Base-by-base conservation (phyloP, 2,113 vertebrate genomes). In the Glaucidium brasilianum region DNA sequence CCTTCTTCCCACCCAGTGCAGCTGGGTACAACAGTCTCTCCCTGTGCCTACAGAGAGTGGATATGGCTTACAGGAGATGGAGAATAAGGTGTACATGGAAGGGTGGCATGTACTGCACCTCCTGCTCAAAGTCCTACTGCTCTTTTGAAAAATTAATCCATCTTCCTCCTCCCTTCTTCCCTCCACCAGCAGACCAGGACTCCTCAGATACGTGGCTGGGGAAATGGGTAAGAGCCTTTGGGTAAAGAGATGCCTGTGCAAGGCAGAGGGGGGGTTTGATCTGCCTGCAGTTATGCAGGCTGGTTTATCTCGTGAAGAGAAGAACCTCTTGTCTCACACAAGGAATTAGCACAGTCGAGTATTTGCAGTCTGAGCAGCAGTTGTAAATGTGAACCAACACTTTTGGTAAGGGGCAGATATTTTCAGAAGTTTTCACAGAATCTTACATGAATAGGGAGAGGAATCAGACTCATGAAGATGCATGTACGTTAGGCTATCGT, bases 401-500 rank as follows among this genome's bases (percentile, higher is more conserved):
- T n/a, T 37, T 17, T 4, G 11, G 25, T 2, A 11, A 52, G 66
- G 32, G 12, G 37, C 29, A 37, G 52, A 1, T 9, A 3, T 29
- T 25, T 12, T 23, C 45, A 34, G 35, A 52, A 58, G 29, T 13
- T 50, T 18, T 22, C 39, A n/a, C 0, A 6, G 11, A 30, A 34
- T 30, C 11, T 10, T 25, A 29, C 4, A 4, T 5, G 16, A 29
- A 29, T 3, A 15, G 59, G 23, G 34, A 47, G 45, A 49, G 14
- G 35, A 37, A 12, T 8, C 1, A 3, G 37, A 5, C n/a, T 11
- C 4, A 2, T 12, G 27, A 18, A 15, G 45, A 66, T 1, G 1
- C 5, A 2, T 2, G 0, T 6, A 9, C 30, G 8, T 5, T 18
- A 15, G 25, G 15, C 56, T 41, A 2, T 12, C 4, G 0, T 20